Base-by-base conservation (phyloP, 2,888 invertebrate species). In the Nomada fabriciana region DNA sequence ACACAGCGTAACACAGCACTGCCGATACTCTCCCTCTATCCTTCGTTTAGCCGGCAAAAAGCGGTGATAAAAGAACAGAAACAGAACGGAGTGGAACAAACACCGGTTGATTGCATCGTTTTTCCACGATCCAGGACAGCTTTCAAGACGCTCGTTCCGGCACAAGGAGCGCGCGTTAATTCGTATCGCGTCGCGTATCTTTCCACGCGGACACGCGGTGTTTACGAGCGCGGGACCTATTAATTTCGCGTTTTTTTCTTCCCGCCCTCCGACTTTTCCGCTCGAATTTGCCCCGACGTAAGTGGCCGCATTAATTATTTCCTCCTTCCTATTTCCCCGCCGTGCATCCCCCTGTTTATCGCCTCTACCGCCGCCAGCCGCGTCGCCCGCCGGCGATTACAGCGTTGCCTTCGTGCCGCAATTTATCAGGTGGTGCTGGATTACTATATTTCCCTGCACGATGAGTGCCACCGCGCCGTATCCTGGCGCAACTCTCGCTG, bases 401-500 rank as follows among this genome's bases (percentile, higher is more conserved):
- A 64, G 67, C 70, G 80, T 65, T 59, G 77, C 72, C 84, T 85
- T 82, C 74, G 80, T 72, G 80, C 72, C 65, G 86, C 83, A 85
- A 87, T 88, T 88, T 88, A 88, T 88, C 88, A 78, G 82, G 13
- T 61, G 76, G 76, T 55, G 81, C 71, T 73, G 83, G 87, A 88
- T 88, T 82, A 82, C 87, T 88, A 84, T 87, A 88, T 88, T 88
- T 88, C 81, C 80, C 81, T 60, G 71, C 79, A 75, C 80, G 76
- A 82, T 83, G 81, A 82, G 85, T 83, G 79, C 85, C 76, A 84
- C 86, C 70, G 77, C 61, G 64, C 74, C 80, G 60, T 80, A 80
- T 76, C 76, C 80, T 36, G 59, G 65, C 72, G 65, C 75, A 75
- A 81, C 85, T 80, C 78, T 70, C 78, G 64, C 65, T 77, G 80